Percentiles rank a stretch among this genome's conserved stretches.
phyloP scores from a whole-genome alignment of 2,113 vertebrate genomes.

The Romanogobio albipinnatus region DNA sequence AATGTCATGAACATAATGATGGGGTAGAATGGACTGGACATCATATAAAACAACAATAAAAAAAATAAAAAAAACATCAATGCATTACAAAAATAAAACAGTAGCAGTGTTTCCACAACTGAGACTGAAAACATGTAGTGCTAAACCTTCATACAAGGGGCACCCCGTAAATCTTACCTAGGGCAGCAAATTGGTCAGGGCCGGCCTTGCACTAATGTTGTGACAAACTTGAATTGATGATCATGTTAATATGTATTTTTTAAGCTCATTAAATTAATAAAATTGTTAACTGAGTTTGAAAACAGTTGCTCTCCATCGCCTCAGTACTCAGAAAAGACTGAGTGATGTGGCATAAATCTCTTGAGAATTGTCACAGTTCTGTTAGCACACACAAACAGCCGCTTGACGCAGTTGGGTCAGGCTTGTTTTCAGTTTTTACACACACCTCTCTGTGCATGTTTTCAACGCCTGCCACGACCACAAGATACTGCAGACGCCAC shows the following conservation, averaged over 20 bases:
- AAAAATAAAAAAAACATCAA: too few relatives aligned
- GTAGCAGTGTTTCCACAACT: too few relatives aligned
- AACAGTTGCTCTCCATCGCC: background rate
- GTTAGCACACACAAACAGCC: slow-evolving; percentile 5
- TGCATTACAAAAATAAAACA: too few relatives aligned
- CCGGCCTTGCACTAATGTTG: too few relatives aligned
- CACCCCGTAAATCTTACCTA: too few relatives aligned
- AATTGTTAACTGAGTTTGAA: background rate
- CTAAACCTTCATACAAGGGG: too few relatives aligned
- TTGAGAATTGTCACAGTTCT: slow-evolving; percentile 25
- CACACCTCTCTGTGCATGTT: background rate
- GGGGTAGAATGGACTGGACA: too few relatives aligned
- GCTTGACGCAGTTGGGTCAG: slow-evolving; percentile 14
- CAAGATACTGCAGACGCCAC: background rate
- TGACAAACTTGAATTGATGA: background rate
- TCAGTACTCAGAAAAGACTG: background rate
- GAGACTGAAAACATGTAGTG: too few relatives aligned
- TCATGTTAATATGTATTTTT: background rate
- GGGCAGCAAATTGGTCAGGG: too few relatives aligned
- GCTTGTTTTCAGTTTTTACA: slow-evolving; percentile 2
- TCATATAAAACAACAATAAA: too few relatives aligned
- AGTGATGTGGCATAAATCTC: background rate
- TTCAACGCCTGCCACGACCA: background rate
- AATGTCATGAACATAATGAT: too few relatives aligned
- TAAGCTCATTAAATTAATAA: background rate